These are phyloP conservation scores for Aramus guarauna DNA, from an alignment of 2,113 vertebrate species.

Conservation along the genomic window DNA sequence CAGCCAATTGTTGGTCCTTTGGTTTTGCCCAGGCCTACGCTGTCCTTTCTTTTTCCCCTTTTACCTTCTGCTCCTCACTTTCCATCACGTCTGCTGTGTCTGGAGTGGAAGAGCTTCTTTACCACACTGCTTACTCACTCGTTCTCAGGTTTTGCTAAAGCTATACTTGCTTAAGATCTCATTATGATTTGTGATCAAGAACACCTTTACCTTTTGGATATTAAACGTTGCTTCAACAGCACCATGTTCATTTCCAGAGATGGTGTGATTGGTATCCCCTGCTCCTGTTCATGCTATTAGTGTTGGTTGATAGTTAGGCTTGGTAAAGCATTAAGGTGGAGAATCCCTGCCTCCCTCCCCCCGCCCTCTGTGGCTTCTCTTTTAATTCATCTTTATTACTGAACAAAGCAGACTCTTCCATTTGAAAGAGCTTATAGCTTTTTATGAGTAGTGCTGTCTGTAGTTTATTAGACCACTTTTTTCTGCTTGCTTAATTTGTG, in stretches of 20 bases:
- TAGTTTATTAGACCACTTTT: neutral
- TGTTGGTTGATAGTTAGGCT: neutral
- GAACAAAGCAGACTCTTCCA: neutral
- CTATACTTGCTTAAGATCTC: neutral
- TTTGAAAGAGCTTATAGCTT: neutral
- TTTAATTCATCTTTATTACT: neutral
- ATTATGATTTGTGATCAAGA: neutral
- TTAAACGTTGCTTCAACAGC: neutral
- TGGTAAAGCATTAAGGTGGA: neutral
- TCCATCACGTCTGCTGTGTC: neutral
- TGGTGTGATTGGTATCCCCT: neutral
- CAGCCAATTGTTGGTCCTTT: neutral
- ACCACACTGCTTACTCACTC: neutral
- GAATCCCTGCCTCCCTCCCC: neutral
- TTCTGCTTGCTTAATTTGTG: neutral
- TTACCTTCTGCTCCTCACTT: neutral
- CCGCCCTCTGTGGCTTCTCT: neutral
- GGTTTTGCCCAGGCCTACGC: neutral
- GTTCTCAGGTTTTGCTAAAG: rapidly evolving
- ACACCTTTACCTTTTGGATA: neutral
- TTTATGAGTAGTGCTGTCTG: neutral
- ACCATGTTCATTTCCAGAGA: neutral
- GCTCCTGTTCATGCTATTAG: neutral
- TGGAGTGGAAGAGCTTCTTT: neutral
- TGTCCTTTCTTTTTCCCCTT: neutral